These are phyloP conservation scores for Deroptyus accipitrinus DNA, from an alignment of 2,113 vertebrate genomes.

Conservation along the genomic window DNA sequence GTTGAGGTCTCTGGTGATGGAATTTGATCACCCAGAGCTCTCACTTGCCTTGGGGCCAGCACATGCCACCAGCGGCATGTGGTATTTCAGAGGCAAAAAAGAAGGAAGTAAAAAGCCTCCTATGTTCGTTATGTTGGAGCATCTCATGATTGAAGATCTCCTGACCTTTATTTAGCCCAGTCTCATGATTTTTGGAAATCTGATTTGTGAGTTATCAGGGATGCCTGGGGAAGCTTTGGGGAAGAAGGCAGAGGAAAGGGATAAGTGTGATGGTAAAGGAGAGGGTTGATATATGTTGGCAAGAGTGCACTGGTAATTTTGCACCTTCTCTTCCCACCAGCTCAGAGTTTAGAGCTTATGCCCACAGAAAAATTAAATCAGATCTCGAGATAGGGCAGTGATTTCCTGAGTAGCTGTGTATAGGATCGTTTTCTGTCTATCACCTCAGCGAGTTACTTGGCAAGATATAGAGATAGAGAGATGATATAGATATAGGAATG, in stretches of 20 bases:
- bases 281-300: neutral
- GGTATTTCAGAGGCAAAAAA: neutral
- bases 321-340: neutral
- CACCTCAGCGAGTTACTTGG: neutral
- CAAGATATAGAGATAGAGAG: neutral
- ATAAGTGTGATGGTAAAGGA: neutral
- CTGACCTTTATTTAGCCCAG: neutral
- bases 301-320: neutral
- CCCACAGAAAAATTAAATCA: neutral
- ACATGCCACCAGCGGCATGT: neutral
- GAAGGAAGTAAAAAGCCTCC: neutral
- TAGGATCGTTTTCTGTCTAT: neutral
- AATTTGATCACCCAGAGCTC: neutral
- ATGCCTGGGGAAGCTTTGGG: neutral
- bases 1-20: neutral
- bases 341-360: neutral
- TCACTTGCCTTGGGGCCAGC: neutral
- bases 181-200: neutral
- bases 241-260: neutral
- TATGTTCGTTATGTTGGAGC: neutral
- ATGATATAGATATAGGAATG: neutral
- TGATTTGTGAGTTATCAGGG: neutral
- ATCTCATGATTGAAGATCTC: neutral
- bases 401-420: neutral
- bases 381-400: neutral